Evolutionary conservation across 2,797 vertebrate genomes (phyloP).

Genomic region (Cheirogaleus major): DNA sequence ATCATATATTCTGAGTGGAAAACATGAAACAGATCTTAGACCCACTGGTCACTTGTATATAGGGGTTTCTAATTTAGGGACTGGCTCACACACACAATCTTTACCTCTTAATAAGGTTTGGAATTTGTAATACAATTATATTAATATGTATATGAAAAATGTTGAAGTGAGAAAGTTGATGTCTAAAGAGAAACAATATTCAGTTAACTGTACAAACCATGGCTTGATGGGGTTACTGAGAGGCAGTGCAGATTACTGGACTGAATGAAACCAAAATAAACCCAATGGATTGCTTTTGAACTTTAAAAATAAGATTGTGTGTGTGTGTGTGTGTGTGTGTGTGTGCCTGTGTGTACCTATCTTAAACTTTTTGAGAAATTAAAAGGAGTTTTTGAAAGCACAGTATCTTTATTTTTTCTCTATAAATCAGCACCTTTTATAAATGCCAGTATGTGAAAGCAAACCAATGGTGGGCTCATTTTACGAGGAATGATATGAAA

Average conservation of each 20-base stretch:
- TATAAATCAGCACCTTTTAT: background rate
- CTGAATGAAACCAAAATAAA: background rate
- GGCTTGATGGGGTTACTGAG: background rate
- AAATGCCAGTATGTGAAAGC: background rate
- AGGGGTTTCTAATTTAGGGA: background rate
- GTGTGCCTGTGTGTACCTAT: background rate
- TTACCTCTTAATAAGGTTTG: background rate
- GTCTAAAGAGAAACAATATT: background rate
- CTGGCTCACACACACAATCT: background rate
- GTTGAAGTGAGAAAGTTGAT: background rate
- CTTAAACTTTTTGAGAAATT: constrained; percentile 4
- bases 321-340: background rate
- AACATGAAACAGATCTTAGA: background rate
- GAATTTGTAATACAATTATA: background rate
- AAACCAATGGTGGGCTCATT: background rate
- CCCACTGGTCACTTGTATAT: background rate
- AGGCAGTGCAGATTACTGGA: background rate
- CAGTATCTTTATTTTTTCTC: background rate
- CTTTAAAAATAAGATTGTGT: background rate
- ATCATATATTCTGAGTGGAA: background rate
- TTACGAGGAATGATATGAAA: background rate
- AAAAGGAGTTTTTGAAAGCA: background rate
- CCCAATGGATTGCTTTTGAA: background rate
- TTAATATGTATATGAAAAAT: background rate
- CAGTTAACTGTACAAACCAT: background rate